Evolutionary conservation across 2,113 vertebrate genomes (phyloP).

Genomic region (Actinemys pallida): DNA sequence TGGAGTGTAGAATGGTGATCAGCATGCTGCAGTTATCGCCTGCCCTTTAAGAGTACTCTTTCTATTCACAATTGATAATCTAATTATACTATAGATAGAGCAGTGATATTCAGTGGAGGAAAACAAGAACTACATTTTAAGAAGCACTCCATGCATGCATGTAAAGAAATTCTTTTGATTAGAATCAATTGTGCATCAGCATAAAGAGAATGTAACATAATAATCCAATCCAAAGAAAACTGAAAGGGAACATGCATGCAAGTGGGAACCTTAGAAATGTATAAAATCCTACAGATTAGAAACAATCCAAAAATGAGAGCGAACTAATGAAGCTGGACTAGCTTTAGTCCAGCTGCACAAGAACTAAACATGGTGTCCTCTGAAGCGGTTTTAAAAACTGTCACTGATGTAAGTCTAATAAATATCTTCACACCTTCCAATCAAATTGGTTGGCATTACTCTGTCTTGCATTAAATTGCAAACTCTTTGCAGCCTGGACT

Average conservation of each 20-base stretch:
- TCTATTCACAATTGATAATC: neutral
- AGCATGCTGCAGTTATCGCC: neutral
- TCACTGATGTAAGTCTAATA: neutral
- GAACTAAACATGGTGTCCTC: neutral
- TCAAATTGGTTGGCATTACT: neutral
- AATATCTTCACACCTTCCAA: neutral
- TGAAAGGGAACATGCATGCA: neutral
- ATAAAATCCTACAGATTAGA: neutral
- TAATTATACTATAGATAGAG: neutral
- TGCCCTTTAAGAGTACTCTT: neutral
- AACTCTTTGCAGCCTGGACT: neutral
- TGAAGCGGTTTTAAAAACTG: neutral
- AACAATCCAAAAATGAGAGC: neutral
- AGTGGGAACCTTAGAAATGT: neutral
- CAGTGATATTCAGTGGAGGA: neutral
- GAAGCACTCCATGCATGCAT: neutral
- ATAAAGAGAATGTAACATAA: neutral
- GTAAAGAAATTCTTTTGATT: neutral
- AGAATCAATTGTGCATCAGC: neutral
- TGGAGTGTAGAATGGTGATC: neutral
- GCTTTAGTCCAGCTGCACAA: neutral
- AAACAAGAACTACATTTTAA: neutral
- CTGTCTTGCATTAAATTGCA: neutral
- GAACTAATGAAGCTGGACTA: neutral
- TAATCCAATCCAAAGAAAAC: neutral